Evolutionary conservation across 2,113 vertebrate species (phyloP), one percentile per base, ranked within the genome.

Genomic region (Ochotona curzoniae): DNA sequence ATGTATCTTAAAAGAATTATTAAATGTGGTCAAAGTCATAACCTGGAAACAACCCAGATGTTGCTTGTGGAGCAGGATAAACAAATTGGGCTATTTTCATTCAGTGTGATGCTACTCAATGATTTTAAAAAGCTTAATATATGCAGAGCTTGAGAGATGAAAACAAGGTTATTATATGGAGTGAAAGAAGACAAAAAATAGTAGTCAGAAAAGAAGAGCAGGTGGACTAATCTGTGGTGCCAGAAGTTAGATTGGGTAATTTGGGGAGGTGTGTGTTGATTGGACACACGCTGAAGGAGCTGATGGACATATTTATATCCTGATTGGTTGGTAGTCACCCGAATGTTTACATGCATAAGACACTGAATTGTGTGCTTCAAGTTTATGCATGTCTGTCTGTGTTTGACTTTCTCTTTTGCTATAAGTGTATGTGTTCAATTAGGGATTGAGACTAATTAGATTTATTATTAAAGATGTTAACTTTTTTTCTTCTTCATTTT

Each of bases 51-150:
- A 67, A 47, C 5, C 35, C 32, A 85, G 1, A 86, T 93, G 20
- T 60, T 76, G 30, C 35, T 21, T 80, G 18, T 51, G 11, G 2
- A 70, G 51, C 60, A 94, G 49, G 86, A 57, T 90, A 79, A 47
- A 83, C 25, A 66, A 78, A 30, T 76, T 78, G 2, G 66, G 23
- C 7, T 66, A 20, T 70, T 87, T 89, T 75, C 61, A 26, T 79
- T 92, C 32, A 79, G n/a, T 73, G 23, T 14, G 66, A 49, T 70
- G 57, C 8, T 63, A 20, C 35, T 84, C 20, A 88, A 14, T 73
- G 64, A 82, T 83, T 60, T n/a, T 8, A 82, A 90, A 73, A 78
- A 54, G 51, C 74, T 90, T 84, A 51, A 90, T 85, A 49, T 89
- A 74, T 57, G 54, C 54, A 57, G 18, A 14, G 15, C 18, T 47